phyloP scores from a whole-genome alignment of 2,113 vertebrate species.

The Morone saxatilis region DNA sequence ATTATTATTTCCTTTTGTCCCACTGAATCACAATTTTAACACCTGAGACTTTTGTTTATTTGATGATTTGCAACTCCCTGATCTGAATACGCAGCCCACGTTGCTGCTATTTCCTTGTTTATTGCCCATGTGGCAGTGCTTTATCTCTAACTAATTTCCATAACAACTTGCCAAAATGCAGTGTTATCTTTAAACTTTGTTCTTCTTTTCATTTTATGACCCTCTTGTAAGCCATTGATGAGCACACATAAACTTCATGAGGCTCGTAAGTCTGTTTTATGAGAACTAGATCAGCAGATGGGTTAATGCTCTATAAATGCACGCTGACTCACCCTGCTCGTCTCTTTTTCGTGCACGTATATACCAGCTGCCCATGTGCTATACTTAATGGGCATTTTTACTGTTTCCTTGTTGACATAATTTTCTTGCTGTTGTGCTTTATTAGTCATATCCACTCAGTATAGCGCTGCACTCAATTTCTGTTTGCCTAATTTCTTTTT shows the following conservation, averaged over 20 bases:
- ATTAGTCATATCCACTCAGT: conserved; percentile 17
- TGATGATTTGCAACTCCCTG: conserved; percentile 32
- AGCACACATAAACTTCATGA: conserved; percentile 62
- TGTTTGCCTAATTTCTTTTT: conserved; percentile 20
- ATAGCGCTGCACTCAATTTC: not conserved
- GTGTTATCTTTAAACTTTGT: conserved; percentile 55
- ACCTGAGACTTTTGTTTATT: conserved; percentile 38
- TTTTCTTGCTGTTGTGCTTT: conserved; percentile 44
- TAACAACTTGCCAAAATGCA: conserved; percentile 52
- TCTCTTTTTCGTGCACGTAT: conserved; percentile 21
- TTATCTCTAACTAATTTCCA: conserved; percentile 40
- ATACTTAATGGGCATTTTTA: conserved; percentile 57
- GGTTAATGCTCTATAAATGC: conserved; percentile 70
- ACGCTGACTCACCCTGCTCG: conserved; percentile 63
- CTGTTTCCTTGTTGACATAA: conserved; percentile 36
- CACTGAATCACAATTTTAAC: conserved; percentile 27
- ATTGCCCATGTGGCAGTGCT: conserved; percentile 27
- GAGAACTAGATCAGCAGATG: conserved; percentile 64
- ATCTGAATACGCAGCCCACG: not conserved
- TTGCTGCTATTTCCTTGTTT: conserved; percentile 56
- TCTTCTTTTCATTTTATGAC: conserved; percentile 55
- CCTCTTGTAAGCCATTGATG: conserved; percentile 62
- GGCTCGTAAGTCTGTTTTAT: conserved; percentile 68
- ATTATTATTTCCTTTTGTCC: conserved; percentile 32
- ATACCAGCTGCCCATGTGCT: conserved; percentile 18